Evolutionary conservation across 2,797 vertebrate species (phyloP), one percentile per base, ranked within the genome.

Genomic region (Mionectes olivaceus): DNA sequence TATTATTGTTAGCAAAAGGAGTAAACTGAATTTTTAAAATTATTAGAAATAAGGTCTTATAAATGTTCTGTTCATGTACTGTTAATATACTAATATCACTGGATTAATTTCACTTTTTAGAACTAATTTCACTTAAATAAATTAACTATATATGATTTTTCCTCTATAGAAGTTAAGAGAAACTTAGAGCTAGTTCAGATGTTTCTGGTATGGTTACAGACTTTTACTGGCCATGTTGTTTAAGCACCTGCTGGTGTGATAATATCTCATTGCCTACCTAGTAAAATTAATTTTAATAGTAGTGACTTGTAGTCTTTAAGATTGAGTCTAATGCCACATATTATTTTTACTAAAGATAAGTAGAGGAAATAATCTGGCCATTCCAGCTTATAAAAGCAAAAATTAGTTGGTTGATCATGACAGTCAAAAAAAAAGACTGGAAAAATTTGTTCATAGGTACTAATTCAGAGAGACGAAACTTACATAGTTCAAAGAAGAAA

Each of bases 211-310:
- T 60, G 46, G 65, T 67, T 85, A 67, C 33, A 70, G 28, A 63
- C 21, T 63, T 93, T 44, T 79, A 39, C 33, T 86, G 46, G 4
- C 6, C 83, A 33, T 50, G 39, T 63, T 55, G 7, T 65, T 81
- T 56, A 79, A 79, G 15, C 7, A 71, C 7, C 28, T 85, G 27
- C n/a, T 76, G 4, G 2, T 68, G 16, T 83, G 75, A 79, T 65
- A 65, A 65, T 39, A 10, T 39, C 33, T 94, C 32, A 87, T 61
- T 91, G 56, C 25, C 37, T 86, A 65, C 32, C n/a, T 78, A n/a
- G 21, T 87, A 73, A 92, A 75, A 13, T 76, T 23, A 74, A 78
- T 80, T 93, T 95, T 93, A 74, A 39, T 73, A 68, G 74, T 71
- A 44, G 24, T 74, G 43, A 35, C 56, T 85, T 83, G 17, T 8